Base-by-base conservation (phyloP, 2,888 invertebrate species). In the Quadroppia sp. region DNA sequence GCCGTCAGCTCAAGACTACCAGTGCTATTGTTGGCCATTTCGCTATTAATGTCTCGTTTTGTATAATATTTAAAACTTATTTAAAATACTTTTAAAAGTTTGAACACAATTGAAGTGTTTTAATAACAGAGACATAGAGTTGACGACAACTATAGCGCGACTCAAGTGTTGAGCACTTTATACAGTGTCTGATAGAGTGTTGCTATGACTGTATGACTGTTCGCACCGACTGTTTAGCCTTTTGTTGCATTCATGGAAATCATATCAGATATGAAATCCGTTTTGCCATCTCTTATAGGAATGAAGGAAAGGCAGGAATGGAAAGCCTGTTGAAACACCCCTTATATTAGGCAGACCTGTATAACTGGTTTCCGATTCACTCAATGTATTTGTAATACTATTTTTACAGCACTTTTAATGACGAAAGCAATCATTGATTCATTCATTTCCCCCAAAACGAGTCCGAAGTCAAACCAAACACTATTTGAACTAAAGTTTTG, bases 1-100 rank as follows among this genome's bases (percentile, higher is more conserved):
- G 86, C 85, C 76, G 87, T 87, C 81, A 88, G 83, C 83, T 79
- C 78, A 70, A 80, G 80, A 28, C 77, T 80, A 50, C 75, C 80
- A 42, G 76, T 74, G 48, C 67, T 71, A n/a, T 70, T 32, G 53
- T 75, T 76, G 20, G 75, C 75, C 75, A 76, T 74, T 71, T 36
- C 36, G 4, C 11, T 7, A 7, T 36, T 7, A 36, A 36, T 11
- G 36, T 36, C 4, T 36, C 36, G 4, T 36, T 7, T 36, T 67
- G 15, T 67, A 67, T 32, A 67, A 67, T 28, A 36, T 11, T 36
- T 36, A 11, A 36, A 7, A 36, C 11, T 36, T 7, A 11, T 45
- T 13, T 11, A 15, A 45, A 45, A 45, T 45, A 17, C 9, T 36
- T 36, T 36, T 15, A 45, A 45, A 45, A 45, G 13, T 56, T 28